Base-by-base conservation (phyloP, 1,140 invertebrate genomes). In the Adelges cooleyi region DNA sequence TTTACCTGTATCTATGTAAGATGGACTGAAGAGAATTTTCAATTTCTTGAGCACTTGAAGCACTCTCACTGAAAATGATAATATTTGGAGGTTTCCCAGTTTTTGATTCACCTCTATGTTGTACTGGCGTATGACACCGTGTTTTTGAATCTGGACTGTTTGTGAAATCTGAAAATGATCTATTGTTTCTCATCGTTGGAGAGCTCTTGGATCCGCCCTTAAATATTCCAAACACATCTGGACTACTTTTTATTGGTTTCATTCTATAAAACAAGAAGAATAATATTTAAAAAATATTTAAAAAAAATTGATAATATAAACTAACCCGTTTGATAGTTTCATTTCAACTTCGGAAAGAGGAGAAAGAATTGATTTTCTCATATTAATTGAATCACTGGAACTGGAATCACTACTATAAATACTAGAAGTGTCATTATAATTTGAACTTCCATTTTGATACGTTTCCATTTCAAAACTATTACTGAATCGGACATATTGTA, bases 51-150 rank as follows among this genome's bases (percentile, higher is more conserved):
- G 83, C 84, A 22, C 84, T 82, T 22, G 81, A 78, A 46, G 80
- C 69, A 72, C 86, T 88, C 70, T 92, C 88, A 17, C 86, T 85
- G 75, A 89, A 91, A 33, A 92, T 83, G 23, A 92, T 77, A 67
- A 93, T 80, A 76, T 90, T 91, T 4, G 87, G 86, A 18, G 89
- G 87, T 77, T 90, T 87, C 8, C 71, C 66, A 56, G 66, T 67
- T 65, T 65, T 66, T 54, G 44, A 46, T 4, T 68, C 49, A 44
- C 65, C 65, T 11, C 66, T 54, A 46, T 65, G 68, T n/a, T 67
- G 51, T 1, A 65, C 52, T 38, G 67, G 56, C 9, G 69, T 67
- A 53, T 62, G 53, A 44, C 53, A 27, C 13, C 65, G 66, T 23
- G 66, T 38, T 15, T 36, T 49, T 25, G 68, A 29, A 10, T 66